Conservation (phyloP, 2,113 vertebrate genomes). For the Syrrhaptes paradoxus region DNA sequence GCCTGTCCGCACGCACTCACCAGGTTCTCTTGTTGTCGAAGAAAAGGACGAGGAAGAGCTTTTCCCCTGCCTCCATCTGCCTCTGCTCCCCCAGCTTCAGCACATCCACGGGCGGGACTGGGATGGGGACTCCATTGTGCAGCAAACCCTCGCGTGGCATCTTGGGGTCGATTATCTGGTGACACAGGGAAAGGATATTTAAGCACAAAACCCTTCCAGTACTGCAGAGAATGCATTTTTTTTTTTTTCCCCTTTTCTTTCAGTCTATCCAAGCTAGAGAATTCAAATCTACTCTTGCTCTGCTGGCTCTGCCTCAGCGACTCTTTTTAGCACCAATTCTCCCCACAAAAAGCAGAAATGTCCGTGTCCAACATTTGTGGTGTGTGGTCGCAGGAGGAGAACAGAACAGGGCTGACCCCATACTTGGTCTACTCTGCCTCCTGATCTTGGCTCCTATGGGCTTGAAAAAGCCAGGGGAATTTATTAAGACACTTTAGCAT, state of each 20-base stretch:
- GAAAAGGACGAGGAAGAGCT: constrained; percentile 97
- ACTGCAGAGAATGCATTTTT: background rate
- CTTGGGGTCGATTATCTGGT: constrained; percentile 94
- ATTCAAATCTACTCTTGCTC: background rate
- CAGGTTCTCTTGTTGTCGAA: constrained; percentile 99
- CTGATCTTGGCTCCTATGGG: background rate
- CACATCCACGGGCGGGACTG: constrained; percentile 93
- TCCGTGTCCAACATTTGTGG: background rate
- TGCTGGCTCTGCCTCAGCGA: background rate
- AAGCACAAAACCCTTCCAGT: background rate
- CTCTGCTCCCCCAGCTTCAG: constrained; percentile 90
- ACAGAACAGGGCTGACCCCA: background rate
- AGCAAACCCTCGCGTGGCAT: constrained; percentile 95
- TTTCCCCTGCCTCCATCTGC: constrained; percentile 88
- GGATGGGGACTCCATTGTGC: constrained; percentile 97
- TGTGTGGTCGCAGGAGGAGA: background rate
- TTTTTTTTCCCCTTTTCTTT: background rate
- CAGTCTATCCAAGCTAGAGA: background rate
- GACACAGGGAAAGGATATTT: background rate
- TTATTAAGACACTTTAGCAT: background rate
- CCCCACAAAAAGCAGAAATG: background rate
- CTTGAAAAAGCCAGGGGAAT: background rate
- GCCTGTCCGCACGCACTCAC: constrained; percentile 72
- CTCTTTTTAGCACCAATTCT: background rate
- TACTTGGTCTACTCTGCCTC: background rate